Base-by-base conservation (phyloP, 1,140 invertebrate genomes). In the Lucilia cuprina region DNA sequence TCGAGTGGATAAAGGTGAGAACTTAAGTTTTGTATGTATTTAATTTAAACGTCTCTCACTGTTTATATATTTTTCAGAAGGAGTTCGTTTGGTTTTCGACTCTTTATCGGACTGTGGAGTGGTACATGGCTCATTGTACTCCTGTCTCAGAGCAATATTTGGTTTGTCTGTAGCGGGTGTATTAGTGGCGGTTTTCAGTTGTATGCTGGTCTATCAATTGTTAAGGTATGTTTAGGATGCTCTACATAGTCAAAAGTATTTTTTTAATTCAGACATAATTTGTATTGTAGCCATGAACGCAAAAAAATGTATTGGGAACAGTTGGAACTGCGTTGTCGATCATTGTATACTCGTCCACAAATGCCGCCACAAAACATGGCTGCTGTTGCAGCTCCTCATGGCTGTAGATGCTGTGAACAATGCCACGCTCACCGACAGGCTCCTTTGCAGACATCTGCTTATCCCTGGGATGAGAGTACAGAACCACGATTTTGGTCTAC, bases 281-380 rank as follows among this genome's bases (percentile, higher is more conserved):
- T 65, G 13, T 5, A 25, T 87, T 91, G 50, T 89, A 96, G 96
- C 86, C 96, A 98, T 90, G 97, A 98, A 91, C 95, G 96, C 84
- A 97, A 97, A 91, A 97, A 97, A 91, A 97, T 97, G 94, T 98
- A 98, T 90, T 97, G 96, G 96, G 96, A 97, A 88, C 96, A 97
- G 90, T 88, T 98, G 89, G 96, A 98, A 88, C 89, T 97, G 34
- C 91, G 96, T 84, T 96, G 96, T 88, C 92, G 96, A 83, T 96
- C 95, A 2, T 88, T 97, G 82, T 97, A 96, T 87, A 93, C 83
- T 92, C 95, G 74, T 92, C 94, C 12, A 87, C 92, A 83, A 87
- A 92, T 82, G 87, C 93, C 84, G 90, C 86, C 88, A 21, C 84
- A 85, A 74, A 86, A 84, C 4, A 84, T 88, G 77, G 87, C 86